A percentile compares a stretch with the other conserved stretches of the same genome.
phyloP scores from a whole-genome alignment of 2,888 invertebrate genomes.

The Leucania comma region DNA sequence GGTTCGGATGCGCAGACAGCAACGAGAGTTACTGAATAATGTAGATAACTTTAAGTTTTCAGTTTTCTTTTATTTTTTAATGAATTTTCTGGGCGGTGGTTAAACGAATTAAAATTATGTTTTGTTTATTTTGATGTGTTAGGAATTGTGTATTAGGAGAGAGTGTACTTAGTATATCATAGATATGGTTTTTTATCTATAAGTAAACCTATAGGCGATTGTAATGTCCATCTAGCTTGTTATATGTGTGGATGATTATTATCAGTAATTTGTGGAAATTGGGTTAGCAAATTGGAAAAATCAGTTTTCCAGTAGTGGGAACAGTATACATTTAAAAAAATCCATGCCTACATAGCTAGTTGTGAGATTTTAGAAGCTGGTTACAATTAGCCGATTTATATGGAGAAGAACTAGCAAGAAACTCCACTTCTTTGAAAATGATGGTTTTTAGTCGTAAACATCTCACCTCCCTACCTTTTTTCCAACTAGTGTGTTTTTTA shows the following conservation, averaged over 20 bases:
- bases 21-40: slow-evolving; percentile 72
- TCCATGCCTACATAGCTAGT: too few species aligned
- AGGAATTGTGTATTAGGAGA: background rate
- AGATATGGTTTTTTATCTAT: too few species aligned
- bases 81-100: slow-evolving; percentile 50
- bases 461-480: too few species aligned
- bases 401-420: too few species aligned
- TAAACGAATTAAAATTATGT: slow-evolving; percentile 18
- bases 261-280: background rate
- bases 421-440: too few species aligned
- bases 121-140: background rate
- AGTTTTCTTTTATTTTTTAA: slow-evolving; percentile 60
- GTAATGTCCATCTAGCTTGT: too few species aligned
- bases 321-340: background rate
- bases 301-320: background rate
- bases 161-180: background rate
- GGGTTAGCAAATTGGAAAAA: too few species aligned
- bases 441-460: too few species aligned
- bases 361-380: too few species aligned
- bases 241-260: background rate
- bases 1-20: slow-evolving; percentile 69
- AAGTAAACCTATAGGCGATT: too few species aligned
- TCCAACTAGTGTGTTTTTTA: too few species aligned
- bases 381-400: too few species aligned
- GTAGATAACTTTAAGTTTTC: slow-evolving; percentile 60